These are phyloP conservation scores for Drosophila carrolli DNA, from an alignment of 1,140 invertebrate genomes.

Conservation along the genomic window DNA sequence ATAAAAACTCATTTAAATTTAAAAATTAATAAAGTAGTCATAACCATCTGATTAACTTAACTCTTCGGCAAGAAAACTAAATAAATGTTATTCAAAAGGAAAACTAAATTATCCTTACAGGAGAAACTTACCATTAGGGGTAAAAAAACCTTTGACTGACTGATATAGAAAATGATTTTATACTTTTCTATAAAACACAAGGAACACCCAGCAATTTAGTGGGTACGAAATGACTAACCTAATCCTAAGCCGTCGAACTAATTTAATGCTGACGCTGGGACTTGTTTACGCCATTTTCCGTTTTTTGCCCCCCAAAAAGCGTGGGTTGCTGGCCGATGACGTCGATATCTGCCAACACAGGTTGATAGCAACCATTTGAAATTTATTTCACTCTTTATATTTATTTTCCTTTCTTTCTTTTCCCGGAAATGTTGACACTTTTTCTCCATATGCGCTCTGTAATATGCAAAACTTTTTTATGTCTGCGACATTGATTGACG, in stretches of 20 bases:
- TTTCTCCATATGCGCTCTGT: conserved; percentile 8
- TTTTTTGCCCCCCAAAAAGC: conserved; percentile 7
- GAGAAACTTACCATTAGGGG: too few species aligned
- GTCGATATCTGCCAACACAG: conserved; percentile 26
- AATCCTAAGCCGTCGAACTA: conserved; percentile 22
- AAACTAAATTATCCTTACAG: too few species aligned
- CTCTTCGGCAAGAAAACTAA: too few species aligned
- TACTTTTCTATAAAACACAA: too few species aligned
- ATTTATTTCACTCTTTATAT: conserved; percentile 22
- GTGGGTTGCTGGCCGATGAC: conserved; percentile 31
- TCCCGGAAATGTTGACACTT: conserved; percentile 16
- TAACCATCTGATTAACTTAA: too few species aligned
- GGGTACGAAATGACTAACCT: neutral
- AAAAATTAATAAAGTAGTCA: too few species aligned
- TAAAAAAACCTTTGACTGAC: too few species aligned
- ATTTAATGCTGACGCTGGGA: conserved; percentile 19
- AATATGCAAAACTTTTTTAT: conserved; percentile 28
- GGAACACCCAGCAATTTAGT: neutral
- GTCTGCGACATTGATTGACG: conserved; percentile 37
- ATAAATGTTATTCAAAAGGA: too few species aligned
- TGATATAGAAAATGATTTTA: too few species aligned
- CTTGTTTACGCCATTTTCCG: conserved; percentile 35
- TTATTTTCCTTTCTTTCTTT: neutral
- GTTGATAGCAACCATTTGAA: conserved; percentile 13
- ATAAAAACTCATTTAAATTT: too few species aligned